Evolutionary conservation across 2,888 invertebrate species (phyloP), one percentile per base, ranked within the genome.

Genomic region (Drosophila greeni): DNA sequence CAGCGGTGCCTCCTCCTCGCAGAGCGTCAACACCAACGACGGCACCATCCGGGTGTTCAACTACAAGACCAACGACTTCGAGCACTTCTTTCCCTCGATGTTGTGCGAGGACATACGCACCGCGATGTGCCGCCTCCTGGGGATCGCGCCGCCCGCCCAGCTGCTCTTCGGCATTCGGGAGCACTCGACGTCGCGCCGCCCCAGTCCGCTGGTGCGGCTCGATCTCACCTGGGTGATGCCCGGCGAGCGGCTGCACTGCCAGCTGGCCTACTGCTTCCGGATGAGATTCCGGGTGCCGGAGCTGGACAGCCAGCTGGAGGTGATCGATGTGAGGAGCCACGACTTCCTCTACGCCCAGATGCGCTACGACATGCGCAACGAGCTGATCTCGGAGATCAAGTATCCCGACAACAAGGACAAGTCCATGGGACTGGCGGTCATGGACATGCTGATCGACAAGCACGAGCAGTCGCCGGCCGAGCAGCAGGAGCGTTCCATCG

Each of bases 301-400:
- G 7, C 49, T 88, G 69, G 84, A 86, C 51, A 74, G 77, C 0
- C 85, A 84, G 45, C 74, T 89, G 37, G 73, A 83, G 16, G 74
- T 75, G 60, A 88, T 94, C 51, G 96, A 97, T 88, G 88, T 90
- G 48, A 91, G 91, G 56, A 94, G 96, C 1, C 96, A 95, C 86
- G 93, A 95, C 82, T 97, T 96, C 87, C 94, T 94, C 85, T 97
- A 95, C 86, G 93, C 93, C 88, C 97, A 96, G 92, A 94, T 94
- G 43, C 91, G 95, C 31, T 91, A 91, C 85, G 97, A 97, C 91
- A 93, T 97, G 45, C 91, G 95, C 64, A 92, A 94, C 57, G 94
- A 94, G 84, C 92, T 92, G 85, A 93, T 97, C 70, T 91, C 93
- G 8, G 95, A 95, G 86, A 92, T 95, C 65, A 91, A 93, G 66